These are phyloP conservation scores for Calyptomena viridis DNA, from an alignment of 2,113 vertebrate genomes.

Conservation along the genomic window DNA sequence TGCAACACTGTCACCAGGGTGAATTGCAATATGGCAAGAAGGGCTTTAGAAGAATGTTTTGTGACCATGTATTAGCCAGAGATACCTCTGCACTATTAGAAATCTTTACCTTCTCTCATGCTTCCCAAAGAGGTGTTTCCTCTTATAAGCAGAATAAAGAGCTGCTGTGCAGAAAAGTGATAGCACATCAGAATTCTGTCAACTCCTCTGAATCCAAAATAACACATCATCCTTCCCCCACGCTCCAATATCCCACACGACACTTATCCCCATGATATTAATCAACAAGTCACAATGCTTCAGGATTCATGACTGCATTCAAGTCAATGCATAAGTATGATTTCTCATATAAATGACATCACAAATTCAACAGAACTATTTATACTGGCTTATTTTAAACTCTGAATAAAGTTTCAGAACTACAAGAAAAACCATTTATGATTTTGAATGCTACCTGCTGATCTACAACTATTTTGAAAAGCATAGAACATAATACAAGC, in stretches of 20 bases:
- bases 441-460: neutral
- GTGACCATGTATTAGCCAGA: neutral
- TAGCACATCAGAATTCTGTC: conserved; percentile 2
- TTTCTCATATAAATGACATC: neutral
- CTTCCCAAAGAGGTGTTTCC: neutral
- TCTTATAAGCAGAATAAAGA: neutral
- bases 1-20: neutral
- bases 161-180: neutral
- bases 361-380: neutral
- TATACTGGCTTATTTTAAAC: neutral
- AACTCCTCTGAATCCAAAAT: neutral
- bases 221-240: neutral
- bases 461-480: neutral
- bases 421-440: neutral
- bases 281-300: neutral
- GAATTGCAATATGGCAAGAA: neutral
- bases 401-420: neutral
- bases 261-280: neutral
- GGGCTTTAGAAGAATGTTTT: neutral
- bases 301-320: neutral
- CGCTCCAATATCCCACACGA: neutral
- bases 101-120: neutral
- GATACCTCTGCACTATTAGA: neutral
- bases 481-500: neutral
- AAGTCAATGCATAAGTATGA: neutral